Evolutionary conservation across 2,888 invertebrate genomes (phyloP).

Genomic region (Noctua fimbriata): DNA sequence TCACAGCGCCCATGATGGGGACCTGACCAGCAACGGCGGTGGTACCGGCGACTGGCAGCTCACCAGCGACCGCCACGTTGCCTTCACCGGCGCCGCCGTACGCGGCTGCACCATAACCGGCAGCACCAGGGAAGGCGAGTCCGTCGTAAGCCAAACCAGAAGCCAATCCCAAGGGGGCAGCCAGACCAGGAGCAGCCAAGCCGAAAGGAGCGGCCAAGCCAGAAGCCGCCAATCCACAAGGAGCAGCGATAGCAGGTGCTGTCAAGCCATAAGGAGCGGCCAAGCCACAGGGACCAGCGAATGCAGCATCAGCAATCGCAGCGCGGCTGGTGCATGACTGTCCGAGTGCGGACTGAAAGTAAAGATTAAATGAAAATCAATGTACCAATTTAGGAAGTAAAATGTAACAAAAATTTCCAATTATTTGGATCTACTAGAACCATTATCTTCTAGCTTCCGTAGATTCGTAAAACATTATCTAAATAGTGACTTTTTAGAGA

Average conservation of each 20-base stretch:
- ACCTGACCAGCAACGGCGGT: constrained; percentile 41
- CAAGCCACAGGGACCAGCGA: background rate
- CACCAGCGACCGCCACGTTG: constrained; percentile 63
- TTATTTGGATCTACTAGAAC: no score
- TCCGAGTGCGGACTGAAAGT: background rate
- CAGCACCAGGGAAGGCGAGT: constrained; percentile 5
- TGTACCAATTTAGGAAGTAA: no score
- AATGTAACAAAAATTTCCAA: no score
- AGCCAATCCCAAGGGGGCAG: background rate
- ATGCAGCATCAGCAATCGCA: background rate
- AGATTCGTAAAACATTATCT: no score
- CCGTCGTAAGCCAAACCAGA: constrained; percentile 10
- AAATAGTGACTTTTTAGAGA: background rate
- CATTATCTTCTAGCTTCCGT: no score
- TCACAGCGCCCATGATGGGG: background rate
- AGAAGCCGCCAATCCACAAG: background rate
- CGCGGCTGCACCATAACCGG: background rate
- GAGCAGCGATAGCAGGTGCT: background rate
- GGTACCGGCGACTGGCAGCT: constrained; percentile 58
- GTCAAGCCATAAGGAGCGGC: background rate
- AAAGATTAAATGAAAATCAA: background rate
- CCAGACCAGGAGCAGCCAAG: background rate
- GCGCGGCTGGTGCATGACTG: constrained; percentile 1
- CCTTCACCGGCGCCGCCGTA: constrained; percentile 68
- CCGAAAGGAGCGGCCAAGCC: background rate